A percentile compares a stretch with the other conserved stretches of the same genome.
Evolutionary conservation across 2,888 invertebrate species (phyloP).

Genomic region (Orchesellides sinensis): DNA sequence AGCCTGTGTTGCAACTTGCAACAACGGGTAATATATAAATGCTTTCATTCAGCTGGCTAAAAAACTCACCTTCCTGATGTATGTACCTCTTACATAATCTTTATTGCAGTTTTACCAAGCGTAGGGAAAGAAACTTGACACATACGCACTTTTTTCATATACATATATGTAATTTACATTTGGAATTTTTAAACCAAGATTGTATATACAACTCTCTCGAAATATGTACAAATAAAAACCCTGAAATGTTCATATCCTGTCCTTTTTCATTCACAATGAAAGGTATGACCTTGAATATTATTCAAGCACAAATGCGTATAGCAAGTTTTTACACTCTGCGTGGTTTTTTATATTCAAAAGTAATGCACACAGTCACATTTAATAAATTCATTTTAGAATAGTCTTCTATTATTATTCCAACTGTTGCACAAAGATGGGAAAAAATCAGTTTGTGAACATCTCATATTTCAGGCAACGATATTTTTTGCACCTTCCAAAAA

Average conservation of each 20-base stretch:
- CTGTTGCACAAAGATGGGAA: not conserved
- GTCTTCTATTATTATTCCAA: not conserved
- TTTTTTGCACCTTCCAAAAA: slow-evolving; percentile 34
- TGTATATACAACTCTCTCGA: slow-evolving; percentile 13
- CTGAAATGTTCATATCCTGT: not conserved
- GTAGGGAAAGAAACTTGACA: slow-evolving; percentile 5
- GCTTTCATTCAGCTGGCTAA: no score
- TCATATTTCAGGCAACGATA: slow-evolving; percentile 10
- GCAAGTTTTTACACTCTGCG: no score
- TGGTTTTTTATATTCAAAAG: not conserved
- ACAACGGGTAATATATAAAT: no score
- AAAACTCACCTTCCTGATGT: not conserved
- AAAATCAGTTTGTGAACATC: slow-evolving; percentile 4
- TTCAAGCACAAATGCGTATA: no score
- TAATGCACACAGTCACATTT: not conserved
- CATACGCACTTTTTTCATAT: not conserved
- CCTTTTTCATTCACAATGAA: not conserved
- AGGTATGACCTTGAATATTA: slow-evolving; percentile 31
- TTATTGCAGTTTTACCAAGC: not conserved
- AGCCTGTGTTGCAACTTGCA: not conserved
- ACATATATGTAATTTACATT: no score
- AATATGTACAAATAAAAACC: not conserved
- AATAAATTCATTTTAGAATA: not conserved
- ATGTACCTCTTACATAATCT: not conserved
- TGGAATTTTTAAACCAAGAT: not conserved